A percentile compares a stretch with the other conserved stretches of the same genome.
These are phyloP conservation scores for Psix sp. DNA, from an alignment of 1,140 invertebrate species.

Conservation along the genomic window DNA sequence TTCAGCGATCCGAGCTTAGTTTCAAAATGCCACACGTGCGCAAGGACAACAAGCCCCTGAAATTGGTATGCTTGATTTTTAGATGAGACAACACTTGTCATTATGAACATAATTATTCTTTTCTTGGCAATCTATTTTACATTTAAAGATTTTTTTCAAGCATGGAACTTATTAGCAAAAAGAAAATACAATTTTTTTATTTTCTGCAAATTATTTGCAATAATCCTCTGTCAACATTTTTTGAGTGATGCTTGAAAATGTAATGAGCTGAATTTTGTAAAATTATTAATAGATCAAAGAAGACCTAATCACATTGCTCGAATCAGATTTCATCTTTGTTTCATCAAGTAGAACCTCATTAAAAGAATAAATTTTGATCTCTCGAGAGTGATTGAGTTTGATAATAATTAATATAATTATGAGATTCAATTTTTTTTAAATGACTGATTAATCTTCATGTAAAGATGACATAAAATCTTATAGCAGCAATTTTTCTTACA, in stretches of 20 bases:
- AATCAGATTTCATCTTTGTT: slow-evolving; percentile 45
- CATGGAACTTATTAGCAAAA: background rate
- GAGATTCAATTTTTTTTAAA: slow-evolving; percentile 1
- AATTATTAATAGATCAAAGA: slow-evolving; percentile 33
- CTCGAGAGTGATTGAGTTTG: background rate
- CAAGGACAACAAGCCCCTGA: slow-evolving; percentile 9
- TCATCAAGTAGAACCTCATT: slow-evolving; percentile 32
- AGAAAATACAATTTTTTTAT: no score
- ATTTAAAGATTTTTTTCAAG: no score
- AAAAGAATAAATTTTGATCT: slow-evolving; percentile 23
- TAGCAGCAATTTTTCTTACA: no score
- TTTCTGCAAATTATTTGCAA: slow-evolving; percentile 26
- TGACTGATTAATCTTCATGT: no score
- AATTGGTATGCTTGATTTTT: slow-evolving; percentile 35
- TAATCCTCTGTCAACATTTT: slow-evolving; percentile 28
- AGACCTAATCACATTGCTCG: slow-evolving; percentile 24
- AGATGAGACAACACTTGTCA: slow-evolving; percentile 7
- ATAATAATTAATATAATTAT: slow-evolving; percentile 23
- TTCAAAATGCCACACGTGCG: slow-evolving; percentile 39
- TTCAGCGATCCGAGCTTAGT: slow-evolving; percentile 22
- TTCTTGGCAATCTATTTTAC: background rate
- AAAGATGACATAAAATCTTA: no score
- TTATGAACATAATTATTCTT: slow-evolving; percentile 1
- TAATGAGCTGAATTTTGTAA: slow-evolving; percentile 31
- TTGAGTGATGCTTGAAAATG: no score